These are phyloP conservation scores for Myopa tessellatipennis DNA, from an alignment of 2,888 invertebrate genomes.

Conservation along the genomic window DNA sequence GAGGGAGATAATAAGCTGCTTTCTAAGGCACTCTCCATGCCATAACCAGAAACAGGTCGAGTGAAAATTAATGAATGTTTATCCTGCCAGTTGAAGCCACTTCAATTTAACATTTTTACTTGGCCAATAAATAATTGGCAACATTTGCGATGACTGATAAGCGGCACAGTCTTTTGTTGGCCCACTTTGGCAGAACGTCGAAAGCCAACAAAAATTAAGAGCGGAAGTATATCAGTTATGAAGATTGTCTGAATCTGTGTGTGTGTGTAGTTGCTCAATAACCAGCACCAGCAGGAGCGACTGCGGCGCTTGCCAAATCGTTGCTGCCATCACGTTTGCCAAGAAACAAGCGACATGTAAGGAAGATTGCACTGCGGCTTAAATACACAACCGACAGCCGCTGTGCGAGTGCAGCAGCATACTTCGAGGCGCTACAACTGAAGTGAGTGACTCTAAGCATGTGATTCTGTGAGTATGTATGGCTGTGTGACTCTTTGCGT, in stretches of 20 bases:
- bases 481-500: background rate
- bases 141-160: background rate
- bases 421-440: background rate
- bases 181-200: background rate
- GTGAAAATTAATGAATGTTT: background rate
- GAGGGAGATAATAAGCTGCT: background rate
- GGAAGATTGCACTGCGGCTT: conserved; percentile 22
- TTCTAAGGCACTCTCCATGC: too few relatives aligned
- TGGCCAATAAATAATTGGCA: conserved; percentile 32
- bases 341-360: background rate
- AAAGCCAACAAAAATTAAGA: background rate
- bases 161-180: background rate
- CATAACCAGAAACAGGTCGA: too few relatives aligned
- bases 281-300: background rate
- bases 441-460: background rate
- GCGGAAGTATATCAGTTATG: conserved; percentile 49
- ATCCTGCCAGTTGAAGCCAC: background rate
- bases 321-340: background rate
- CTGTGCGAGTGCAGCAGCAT: conserved; percentile 1
- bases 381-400: conserved; percentile 50
- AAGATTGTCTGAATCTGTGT: conserved; percentile 13
- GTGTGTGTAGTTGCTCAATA: conserved; percentile 33
- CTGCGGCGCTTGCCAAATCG: background rate
- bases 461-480: background rate
- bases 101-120: conserved; percentile 11